Percentiles rank a stretch among this genome's conserved stretches.
These are phyloP conservation scores for Probosciger aterrimus DNA, from an alignment of 2,113 vertebrate genomes.

Conservation along the genomic window DNA sequence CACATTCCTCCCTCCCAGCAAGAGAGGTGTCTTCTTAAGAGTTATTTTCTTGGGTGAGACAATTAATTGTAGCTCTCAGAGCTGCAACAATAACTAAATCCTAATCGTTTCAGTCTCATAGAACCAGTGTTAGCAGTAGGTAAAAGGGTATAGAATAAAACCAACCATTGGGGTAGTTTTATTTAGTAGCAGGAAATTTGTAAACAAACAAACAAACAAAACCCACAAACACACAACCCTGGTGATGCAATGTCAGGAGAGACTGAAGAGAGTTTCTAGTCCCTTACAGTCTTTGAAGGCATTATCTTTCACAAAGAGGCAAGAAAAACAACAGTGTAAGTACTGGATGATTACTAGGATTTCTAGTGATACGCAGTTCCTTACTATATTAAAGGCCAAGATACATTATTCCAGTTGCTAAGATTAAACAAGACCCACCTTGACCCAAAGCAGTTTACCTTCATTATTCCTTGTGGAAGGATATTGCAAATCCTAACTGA, in stretches of 20 bases:
- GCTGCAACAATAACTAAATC: background rate
- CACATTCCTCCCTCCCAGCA: background rate
- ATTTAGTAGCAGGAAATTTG: background rate
- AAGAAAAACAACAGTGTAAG: background rate
- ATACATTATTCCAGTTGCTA: background rate
- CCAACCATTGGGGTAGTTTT: accelerated
- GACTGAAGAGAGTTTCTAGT: background rate
- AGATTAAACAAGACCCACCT: background rate
- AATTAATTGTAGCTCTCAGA: background rate
- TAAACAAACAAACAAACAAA: background rate
- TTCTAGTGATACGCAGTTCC: background rate
- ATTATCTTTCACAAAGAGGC: background rate
- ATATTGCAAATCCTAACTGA: background rate
- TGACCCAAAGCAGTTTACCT: background rate
- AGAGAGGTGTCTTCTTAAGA: background rate
- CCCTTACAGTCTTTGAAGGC: background rate
- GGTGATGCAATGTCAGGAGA: background rate
- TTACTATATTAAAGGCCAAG: background rate
- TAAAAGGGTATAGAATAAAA: accelerated
- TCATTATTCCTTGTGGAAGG: background rate
- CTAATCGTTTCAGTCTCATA: background rate
- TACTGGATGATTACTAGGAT: background rate
- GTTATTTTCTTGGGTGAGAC: background rate
- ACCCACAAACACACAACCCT: background rate
- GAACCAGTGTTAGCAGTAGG: background rate